Conservation (phyloP, 2,797 vertebrate genomes). For the Mormyrus hasselquistii region DNA sequence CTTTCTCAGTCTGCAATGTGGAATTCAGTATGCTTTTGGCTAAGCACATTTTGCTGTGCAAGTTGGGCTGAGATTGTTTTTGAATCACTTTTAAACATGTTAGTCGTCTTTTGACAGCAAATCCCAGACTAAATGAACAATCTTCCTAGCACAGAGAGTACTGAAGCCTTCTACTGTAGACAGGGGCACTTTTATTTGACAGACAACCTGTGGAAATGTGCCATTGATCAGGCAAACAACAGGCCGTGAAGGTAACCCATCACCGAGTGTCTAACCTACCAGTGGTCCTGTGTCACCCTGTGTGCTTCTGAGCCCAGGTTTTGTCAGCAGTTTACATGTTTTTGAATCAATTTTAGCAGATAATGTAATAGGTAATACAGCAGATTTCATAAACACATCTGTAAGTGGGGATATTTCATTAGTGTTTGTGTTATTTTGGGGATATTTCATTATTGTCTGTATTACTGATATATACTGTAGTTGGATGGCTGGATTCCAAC, state of each 20-base stretch:
- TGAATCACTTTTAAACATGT: not conserved
- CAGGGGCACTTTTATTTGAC: not conserved
- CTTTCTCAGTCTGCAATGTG: not conserved
- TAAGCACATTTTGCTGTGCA: not conserved
- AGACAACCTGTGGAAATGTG: not conserved
- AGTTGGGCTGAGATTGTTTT: not conserved
- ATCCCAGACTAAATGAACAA: not conserved
- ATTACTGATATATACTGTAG: no score
- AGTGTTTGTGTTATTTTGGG: not conserved
- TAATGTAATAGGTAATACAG: not conserved
- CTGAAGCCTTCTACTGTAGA: not conserved
- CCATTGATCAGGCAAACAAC: not conserved
- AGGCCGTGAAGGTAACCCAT: not conserved
- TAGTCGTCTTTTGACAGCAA: not conserved
- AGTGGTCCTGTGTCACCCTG: not conserved
- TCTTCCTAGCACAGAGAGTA: not conserved
- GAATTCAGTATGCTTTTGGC: not conserved
- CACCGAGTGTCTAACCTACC: not conserved
- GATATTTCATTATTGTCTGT: not conserved
- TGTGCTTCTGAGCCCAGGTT: not conserved
- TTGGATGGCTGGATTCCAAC: no score
- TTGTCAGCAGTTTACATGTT: not conserved
- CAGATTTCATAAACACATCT: not conserved
- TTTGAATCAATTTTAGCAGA: not conserved
- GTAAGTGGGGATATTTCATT: not conserved